A percentile compares a stretch with the other conserved stretches of the same genome.
Conservation (phyloP, 2,797 vertebrate genomes). For the Eupleurogrammus muticus region DNA sequence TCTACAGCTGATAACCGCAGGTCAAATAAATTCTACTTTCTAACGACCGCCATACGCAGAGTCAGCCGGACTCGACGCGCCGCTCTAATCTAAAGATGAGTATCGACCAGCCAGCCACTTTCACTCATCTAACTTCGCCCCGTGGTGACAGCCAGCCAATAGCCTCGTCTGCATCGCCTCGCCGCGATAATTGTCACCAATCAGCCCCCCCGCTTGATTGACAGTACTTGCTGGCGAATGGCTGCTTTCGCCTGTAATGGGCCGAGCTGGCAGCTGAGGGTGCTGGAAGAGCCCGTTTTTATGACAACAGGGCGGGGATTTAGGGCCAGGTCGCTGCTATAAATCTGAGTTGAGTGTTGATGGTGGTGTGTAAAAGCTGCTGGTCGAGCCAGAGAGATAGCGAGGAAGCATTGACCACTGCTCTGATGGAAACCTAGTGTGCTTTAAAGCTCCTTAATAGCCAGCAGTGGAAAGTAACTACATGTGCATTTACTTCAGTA, state of each 20-base stretch:
- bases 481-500: too few relatives aligned
- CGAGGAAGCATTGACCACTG: conserved; percentile 30
- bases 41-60: conserved; percentile 26
- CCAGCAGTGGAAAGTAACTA: not conserved
- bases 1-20: conserved; percentile 34
- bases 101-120: conserved; percentile 43
- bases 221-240: conserved; percentile 33
- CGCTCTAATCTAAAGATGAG: conserved; percentile 59
- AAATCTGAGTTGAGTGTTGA: conserved; percentile 54
- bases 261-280: conserved; percentile 14
- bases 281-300: conserved; percentile 27
- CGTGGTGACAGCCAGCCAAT: conserved; percentile 45
- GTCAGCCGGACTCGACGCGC: conserved; percentile 35
- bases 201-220: conserved; percentile 60
- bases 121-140: conserved; percentile 32
- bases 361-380: conserved; percentile 35
- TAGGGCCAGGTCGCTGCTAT: conserved; percentile 27
- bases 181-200: conserved; percentile 62
- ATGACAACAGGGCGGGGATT: conserved; percentile 24
- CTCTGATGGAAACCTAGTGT: conserved; percentile 35
- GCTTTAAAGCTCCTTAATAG: conserved; percentile 31
- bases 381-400: conserved; percentile 36
- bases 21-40: conserved; percentile 65
- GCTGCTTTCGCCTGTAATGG: conserved; percentile 40
- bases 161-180: conserved; percentile 41